Percentiles rank a stretch among this genome's conserved stretches.
phyloP scores from a whole-genome alignment of 1,140 invertebrate species.

The Ceratitis capitata region DNA sequence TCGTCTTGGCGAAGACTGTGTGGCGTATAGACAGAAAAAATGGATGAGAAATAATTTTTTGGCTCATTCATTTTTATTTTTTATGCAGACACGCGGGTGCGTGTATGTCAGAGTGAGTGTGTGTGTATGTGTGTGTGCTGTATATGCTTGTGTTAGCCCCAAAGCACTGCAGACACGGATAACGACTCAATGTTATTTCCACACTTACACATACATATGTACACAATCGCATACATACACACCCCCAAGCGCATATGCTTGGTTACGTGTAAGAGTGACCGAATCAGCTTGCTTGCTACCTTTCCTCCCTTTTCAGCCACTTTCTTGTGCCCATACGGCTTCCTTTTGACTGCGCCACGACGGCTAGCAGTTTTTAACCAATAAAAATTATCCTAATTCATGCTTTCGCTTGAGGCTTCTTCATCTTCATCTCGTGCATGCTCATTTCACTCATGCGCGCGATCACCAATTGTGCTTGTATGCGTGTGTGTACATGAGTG shows the following conservation, averaged over 20 bases:
- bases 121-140: not conserved
- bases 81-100: not conserved
- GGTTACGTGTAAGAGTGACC: not conserved
- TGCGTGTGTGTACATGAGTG: not conserved
- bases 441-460: not conserved
- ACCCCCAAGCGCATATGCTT: not conserved
- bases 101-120: not conserved
- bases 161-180: conserved; percentile 10
- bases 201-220: not conserved
- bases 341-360: not conserved
- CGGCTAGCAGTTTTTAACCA: conserved; percentile 21
- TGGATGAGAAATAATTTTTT: not conserved
- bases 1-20: not conserved
- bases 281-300: not conserved
- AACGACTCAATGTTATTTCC: not conserved
- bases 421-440: not conserved
- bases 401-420: not conserved
- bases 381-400: conserved; percentile 35
- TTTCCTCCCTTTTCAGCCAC: not conserved
- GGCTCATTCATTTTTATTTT: too few relatives aligned
- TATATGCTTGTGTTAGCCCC: not conserved
- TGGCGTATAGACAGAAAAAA: not conserved
- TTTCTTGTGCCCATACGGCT: not conserved
- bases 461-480: too few relatives aligned
- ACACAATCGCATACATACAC: not conserved